Conservation (phyloP, 2,797 vertebrate species). For the Amphiprion clarkii region DNA sequence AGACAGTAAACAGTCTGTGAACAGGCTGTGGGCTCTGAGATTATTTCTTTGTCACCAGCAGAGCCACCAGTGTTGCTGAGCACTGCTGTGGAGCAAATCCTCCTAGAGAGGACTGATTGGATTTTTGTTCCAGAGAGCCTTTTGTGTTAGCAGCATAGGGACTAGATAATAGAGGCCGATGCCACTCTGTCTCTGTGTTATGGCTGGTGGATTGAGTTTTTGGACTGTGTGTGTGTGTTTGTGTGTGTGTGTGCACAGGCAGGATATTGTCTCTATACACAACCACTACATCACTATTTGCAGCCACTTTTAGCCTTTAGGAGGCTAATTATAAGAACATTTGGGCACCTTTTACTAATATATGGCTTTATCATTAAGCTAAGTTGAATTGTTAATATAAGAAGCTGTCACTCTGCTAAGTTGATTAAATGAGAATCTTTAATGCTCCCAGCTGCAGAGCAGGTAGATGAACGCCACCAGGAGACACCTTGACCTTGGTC, state of each 20-base stretch:
- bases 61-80: slow-evolving; percentile 84
- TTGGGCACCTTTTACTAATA: slow-evolving; percentile 3
- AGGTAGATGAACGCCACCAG: slow-evolving; percentile 20
- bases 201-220: slow-evolving; percentile 79
- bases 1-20: slow-evolving; percentile 84
- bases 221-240: slow-evolving; percentile 50
- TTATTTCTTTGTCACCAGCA: slow-evolving; percentile 85
- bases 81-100: slow-evolving; percentile 84
- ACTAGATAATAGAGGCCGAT: slow-evolving; percentile 86
- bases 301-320: slow-evolving; percentile 15
- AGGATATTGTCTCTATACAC: slow-evolving; percentile 38
- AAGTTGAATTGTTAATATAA: slow-evolving; percentile 40
- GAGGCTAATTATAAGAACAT: slow-evolving; percentile 10
- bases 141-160: slow-evolving; percentile 86
- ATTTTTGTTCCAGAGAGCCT: slow-evolving; percentile 86
- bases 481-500: slow-evolving; percentile 34
- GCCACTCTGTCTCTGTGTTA: slow-evolving; percentile 81
- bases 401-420: slow-evolving; percentile 26
- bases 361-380: background rate
- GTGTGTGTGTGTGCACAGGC: slow-evolving; percentile 48
- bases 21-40: slow-evolving; percentile 82
- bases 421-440: slow-evolving; percentile 34
- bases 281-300: slow-evolving; percentile 42
- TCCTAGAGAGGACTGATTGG: slow-evolving; percentile 85
- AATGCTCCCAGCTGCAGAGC: slow-evolving; percentile 14